phyloP scores from a whole-genome alignment of 2,888 invertebrate species.

The Xylota sylvarum region DNA sequence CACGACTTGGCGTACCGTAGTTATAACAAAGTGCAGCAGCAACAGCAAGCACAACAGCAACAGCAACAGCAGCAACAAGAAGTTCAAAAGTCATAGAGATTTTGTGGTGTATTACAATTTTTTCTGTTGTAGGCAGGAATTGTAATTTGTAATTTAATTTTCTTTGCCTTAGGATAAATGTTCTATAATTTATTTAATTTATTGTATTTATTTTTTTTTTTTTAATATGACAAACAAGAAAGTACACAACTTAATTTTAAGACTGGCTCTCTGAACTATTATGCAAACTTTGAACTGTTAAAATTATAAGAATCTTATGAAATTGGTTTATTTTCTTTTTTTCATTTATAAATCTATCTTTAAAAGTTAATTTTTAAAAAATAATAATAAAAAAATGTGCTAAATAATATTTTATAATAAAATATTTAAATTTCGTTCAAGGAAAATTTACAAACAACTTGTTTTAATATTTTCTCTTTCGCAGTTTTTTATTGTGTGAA shows the following conservation, averaged over 20 bases:
- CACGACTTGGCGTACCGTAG: constrained; percentile 91
- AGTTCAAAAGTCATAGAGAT: constrained; percentile 75
- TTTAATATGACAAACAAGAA: background rate
- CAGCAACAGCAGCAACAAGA: constrained; percentile 77
- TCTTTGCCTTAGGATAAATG: constrained; percentile 47
- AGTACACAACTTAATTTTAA: constrained; percentile 18
- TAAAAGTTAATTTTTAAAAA: background rate
- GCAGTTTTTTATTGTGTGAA: background rate
- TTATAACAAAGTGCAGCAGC: constrained; percentile 85
- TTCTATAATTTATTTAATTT: constrained; percentile 73
- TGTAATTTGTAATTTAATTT: constrained; percentile 69
- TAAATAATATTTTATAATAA: constrained; percentile 74
- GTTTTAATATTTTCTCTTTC: background rate
- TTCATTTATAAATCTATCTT: constrained; percentile 21
- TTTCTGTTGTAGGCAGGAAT: constrained; percentile 58
- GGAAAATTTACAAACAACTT: background rate
- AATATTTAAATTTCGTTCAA: constrained; percentile 57
- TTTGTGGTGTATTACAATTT: constrained; percentile 44
- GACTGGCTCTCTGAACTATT: background rate
- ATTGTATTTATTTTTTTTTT: constrained; percentile 65
- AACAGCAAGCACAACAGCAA: constrained; percentile 78
- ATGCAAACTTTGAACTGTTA: background rate
- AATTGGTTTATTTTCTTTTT: constrained; percentile 36
- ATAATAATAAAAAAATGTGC: constrained; percentile 39
- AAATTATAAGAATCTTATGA: background rate